Evolutionary conservation across 1,140 invertebrate species (phyloP).

Genomic region (Copidosoma floridanum): DNA sequence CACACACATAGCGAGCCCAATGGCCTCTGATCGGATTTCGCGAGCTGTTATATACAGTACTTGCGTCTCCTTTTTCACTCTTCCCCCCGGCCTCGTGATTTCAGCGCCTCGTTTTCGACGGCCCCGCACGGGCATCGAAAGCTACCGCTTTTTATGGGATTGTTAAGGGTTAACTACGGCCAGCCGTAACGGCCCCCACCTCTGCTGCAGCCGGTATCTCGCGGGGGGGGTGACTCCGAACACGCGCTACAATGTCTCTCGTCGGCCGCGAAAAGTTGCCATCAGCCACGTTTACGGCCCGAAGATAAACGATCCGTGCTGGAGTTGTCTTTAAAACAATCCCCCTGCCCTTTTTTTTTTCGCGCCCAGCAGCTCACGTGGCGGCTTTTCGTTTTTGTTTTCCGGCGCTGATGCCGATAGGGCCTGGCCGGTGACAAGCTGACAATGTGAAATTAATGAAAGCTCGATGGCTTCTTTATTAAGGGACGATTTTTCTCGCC

Average conservation of each 20-base stretch:
- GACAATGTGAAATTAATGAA: constrained; percentile 22
- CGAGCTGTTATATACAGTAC: too few species aligned
- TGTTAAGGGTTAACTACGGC: constrained; percentile 32
- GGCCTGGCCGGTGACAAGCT: not conserved
- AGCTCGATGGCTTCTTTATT: constrained; percentile 13
- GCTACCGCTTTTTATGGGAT: constrained; percentile 29
- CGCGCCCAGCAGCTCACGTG: not conserved
- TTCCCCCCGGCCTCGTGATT: not conserved
- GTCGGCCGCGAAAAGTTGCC: not conserved
- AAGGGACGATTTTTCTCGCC: not conserved
- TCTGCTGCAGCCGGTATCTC: constrained; percentile 16
- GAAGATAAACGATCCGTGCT: constrained; percentile 29
- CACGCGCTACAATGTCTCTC: not conserved
- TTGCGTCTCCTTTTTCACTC: too few species aligned
- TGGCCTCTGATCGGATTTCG: too few species aligned
- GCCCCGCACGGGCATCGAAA: not conserved
- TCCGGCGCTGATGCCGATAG: too few species aligned
- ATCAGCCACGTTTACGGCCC: constrained; percentile 21
- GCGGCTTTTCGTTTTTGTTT: not conserved
- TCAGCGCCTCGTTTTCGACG: constrained; percentile 2
- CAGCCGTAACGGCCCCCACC: constrained; percentile 17
- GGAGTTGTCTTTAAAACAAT: constrained; percentile 28
- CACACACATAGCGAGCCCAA: too few species aligned
- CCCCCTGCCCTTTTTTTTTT: not conserved
- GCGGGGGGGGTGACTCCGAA: not conserved